A percentile compares a stretch with the other conserved stretches of the same genome.
Evolutionary conservation across 1,140 invertebrate genomes (phyloP).

Genomic region (Lordiphosa mommai): DNA sequence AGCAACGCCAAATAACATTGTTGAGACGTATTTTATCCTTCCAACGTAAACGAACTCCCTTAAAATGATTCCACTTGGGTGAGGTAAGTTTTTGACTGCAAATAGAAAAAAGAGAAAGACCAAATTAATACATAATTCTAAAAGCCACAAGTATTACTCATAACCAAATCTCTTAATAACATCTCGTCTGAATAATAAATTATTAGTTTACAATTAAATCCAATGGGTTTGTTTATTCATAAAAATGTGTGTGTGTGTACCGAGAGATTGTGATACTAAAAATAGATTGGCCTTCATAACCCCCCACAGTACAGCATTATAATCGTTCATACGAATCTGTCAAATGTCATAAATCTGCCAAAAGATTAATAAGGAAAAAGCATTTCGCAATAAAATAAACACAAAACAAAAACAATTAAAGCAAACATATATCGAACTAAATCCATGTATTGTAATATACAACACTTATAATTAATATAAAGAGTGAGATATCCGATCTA

Average conservation of each 20-base stretch:
- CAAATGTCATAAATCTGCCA: background rate
- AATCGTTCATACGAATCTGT: slow-evolving; percentile 23
- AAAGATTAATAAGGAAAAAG: background rate
- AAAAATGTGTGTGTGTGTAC: slow-evolving; percentile 17
- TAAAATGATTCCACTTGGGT: slow-evolving; percentile 99
- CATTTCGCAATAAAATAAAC: background rate
- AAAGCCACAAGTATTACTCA: too few species aligned
- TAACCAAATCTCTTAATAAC: background rate
- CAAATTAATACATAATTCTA: background rate
- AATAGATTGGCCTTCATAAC: slow-evolving; percentile 45
- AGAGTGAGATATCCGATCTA: slow-evolving; percentile 22
- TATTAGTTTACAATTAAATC: slow-evolving; percentile 32
- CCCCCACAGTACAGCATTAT: slow-evolving; percentile 12
- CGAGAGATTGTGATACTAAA: slow-evolving; percentile 42
- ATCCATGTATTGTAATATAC: slow-evolving; percentile 35
- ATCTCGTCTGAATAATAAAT: background rate
- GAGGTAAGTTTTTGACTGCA: slow-evolving; percentile 97
- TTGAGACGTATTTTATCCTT: slow-evolving; percentile 99
- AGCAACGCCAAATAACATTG: slow-evolving; percentile 99
- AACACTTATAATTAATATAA: slow-evolving; percentile 26
- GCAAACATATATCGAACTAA: slow-evolving; percentile 20
- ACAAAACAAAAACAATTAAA: slow-evolving; percentile 22
- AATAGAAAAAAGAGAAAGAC: slow-evolving; percentile 81
- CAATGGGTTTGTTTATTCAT: slow-evolving; percentile 51
- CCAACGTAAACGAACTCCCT: slow-evolving; percentile 96